Percentiles rank a stretch among this genome's conserved stretches.
Conservation (phyloP, 2,888 invertebrate genomes). For the Aphodius granarius region DNA sequence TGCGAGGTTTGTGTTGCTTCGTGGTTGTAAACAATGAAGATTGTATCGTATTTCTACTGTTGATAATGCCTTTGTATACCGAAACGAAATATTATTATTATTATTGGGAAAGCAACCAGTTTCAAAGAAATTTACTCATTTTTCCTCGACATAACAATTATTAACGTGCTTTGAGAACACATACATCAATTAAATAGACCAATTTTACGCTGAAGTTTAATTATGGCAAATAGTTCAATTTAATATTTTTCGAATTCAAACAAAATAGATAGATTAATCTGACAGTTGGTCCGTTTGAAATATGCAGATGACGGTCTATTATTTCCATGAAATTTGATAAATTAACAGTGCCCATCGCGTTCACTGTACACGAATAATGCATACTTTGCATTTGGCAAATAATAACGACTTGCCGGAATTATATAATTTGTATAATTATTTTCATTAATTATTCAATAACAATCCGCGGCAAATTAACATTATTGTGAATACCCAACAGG, state of each 20-base stretch:
- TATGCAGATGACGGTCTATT: slow-evolving; percentile 3
- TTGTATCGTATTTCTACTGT: not conserved
- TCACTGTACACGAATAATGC: slow-evolving; percentile 4
- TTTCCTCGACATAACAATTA: no score
- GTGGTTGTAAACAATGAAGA: not conserved
- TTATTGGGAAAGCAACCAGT: no score
- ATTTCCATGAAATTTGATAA: slow-evolving; percentile 4
- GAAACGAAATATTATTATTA: no score
- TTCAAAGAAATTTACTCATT: no score
- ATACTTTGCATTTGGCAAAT: slow-evolving; percentile 1
- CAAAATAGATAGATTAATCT: no score
- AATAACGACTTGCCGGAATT: slow-evolving; percentile 1
- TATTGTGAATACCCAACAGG: not conserved
- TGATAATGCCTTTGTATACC: not conserved
- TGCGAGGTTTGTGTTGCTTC: not conserved
- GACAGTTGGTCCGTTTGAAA: no score
- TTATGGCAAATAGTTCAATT: no score
- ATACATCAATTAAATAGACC: no score
- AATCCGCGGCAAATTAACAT: not conserved
- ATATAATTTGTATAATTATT: slow-evolving; percentile 12
- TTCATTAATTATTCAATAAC: not conserved
- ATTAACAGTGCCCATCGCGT: not conserved
- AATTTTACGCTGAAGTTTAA: no score
- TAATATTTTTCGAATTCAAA: no score
- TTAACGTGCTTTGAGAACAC: no score